phyloP scores from a whole-genome alignment of 2,113 vertebrate species.

The Chloroceryle aenea region DNA sequence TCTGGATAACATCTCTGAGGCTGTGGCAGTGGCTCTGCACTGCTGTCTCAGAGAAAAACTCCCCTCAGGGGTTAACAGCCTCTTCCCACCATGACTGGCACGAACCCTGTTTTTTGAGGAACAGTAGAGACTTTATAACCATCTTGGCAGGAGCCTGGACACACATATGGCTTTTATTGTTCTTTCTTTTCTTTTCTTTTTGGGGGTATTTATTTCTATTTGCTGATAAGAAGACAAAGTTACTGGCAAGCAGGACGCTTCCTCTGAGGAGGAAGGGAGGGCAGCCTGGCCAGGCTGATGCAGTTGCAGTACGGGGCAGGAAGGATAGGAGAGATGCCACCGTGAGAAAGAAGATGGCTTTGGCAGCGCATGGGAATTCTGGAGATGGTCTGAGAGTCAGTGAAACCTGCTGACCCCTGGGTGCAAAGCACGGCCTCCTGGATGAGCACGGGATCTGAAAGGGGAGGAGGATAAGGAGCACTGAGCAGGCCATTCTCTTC shows the following conservation, averaged over 20 bases:
- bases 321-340: background rate
- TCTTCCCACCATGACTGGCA: background rate
- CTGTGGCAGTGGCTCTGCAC: accelerated
- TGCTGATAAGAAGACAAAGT: conserved; percentile 44
- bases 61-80: conserved; percentile 12
- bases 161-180: conserved; percentile 51
- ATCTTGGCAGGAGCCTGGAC: background rate
- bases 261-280: background rate
- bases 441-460: background rate
- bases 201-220: background rate
- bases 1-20: background rate
- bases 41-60: background rate
- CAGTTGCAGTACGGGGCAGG: accelerated
- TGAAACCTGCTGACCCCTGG: background rate
- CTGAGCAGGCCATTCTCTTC: background rate
- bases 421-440: background rate
- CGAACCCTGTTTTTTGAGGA: conserved; percentile 8
- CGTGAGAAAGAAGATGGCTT: background rate
- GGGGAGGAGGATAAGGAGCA: background rate
- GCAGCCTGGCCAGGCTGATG: background rate
- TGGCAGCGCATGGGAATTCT: background rate
- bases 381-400: background rate
- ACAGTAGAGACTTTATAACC: conserved; percentile 39
- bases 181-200: background rate
- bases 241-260: background rate